Base-by-base conservation (phyloP, 2,888 invertebrate species). In the Eumacrocentrus americanus region DNA sequence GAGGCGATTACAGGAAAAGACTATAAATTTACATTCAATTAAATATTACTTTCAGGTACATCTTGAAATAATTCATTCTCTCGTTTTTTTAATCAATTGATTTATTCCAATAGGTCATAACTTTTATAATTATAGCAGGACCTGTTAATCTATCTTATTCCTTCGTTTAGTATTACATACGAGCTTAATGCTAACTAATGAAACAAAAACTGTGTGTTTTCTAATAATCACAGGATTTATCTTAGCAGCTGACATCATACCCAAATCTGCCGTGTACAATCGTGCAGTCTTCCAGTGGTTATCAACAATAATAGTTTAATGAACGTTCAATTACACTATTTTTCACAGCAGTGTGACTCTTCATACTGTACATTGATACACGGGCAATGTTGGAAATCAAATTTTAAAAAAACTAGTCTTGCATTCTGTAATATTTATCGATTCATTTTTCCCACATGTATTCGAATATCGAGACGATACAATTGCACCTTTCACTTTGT, bases 181-280 rank as follows among this genome's bases (percentile, higher is more conserved):
- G 69, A 67, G 53, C 62, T 64, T 58, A 66, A 66, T 62, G 52
- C 75, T 69, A 67, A 72, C 70, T 72, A 69, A 72, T 62, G 73
- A 73, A 72, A 70, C 76, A 76, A 69, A 57, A 57, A 37, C 44
- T 58, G 50, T 37, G 53, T 59, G 51, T 59, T 53, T 78, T 74
- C 70, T 79, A 80, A 81, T 80, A 78, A 79, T 78, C 79, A 76
- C 78, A 80, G 78, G 78, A 74, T 77, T 77, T 79, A 75, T 76
- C 75, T 74, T 78, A 83, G 82, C 80, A 78, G 79, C 76, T 72
- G 78, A 75, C 77, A 72, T 76, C 78, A 73, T 74, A 76, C 71
- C 75, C 71, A 78, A 73, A 73, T 74, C 72, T 73, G 76, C 73
- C 71, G 74, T 62, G 73, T 71, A 73, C 75, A 73, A 72, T 72